Percentiles rank a stretch among this genome's conserved stretches.
Evolutionary conservation across 2,797 vertebrate species (phyloP).

Genomic region (Characodon lateralis): DNA sequence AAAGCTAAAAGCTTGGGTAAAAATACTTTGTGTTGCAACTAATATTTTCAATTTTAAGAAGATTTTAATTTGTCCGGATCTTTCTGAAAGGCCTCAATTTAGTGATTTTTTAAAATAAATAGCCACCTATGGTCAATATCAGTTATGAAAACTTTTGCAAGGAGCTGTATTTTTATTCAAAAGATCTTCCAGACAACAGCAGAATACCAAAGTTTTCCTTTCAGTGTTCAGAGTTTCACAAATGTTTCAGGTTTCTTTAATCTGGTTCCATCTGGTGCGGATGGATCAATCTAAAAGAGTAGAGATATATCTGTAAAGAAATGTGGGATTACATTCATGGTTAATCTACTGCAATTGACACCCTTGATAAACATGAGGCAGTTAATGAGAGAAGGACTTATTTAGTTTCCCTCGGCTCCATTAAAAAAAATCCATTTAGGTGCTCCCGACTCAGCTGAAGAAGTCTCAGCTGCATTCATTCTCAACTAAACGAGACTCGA

Average conservation of each 20-base stretch:
- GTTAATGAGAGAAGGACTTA: slow-evolving; percentile 56
- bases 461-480: slow-evolving; percentile 34
- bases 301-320: slow-evolving; percentile 40
- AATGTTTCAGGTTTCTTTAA: background rate
- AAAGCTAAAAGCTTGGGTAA: background rate
- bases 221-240: background rate
- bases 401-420: slow-evolving; percentile 43
- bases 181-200: background rate
- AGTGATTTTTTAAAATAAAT: background rate
- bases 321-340: slow-evolving; percentile 48
- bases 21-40: background rate
- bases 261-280: slow-evolving; percentile 23
- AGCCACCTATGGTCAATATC: background rate
- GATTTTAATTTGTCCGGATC: too few relatives aligned
- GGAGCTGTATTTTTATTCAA: background rate
- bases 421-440: slow-evolving; percentile 36
- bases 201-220: background rate
- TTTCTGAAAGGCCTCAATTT: background rate
- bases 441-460: slow-evolving; percentile 35
- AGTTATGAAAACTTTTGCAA: background rate
- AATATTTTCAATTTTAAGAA: background rate
- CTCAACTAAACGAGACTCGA: slow-evolving; percentile 31
- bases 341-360: slow-evolving; percentile 57
- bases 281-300: slow-evolving; percentile 25
- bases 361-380: slow-evolving; percentile 42